These are phyloP conservation scores for Phrynocephalus vlangalii DNA, from an alignment of 2,797 vertebrate species.

Conservation along the genomic window DNA sequence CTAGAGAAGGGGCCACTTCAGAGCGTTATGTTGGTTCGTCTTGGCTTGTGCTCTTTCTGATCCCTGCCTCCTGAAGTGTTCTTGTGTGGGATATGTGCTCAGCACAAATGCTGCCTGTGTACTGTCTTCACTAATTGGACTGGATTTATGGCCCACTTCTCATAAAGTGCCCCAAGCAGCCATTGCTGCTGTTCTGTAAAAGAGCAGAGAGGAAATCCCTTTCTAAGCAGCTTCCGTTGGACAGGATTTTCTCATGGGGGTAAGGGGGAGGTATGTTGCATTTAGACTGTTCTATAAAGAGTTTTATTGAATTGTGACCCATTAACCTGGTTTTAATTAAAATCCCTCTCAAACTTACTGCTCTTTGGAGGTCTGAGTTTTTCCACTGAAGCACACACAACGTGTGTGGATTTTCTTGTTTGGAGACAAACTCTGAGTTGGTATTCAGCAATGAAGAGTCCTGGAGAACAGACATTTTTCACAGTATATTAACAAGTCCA, in stretches of 20 bases:
- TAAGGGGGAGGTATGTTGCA: conserved; percentile 35
- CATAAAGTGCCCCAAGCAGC: conserved; percentile 60
- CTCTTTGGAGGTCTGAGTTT: conserved; percentile 39
- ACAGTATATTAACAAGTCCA: not conserved
- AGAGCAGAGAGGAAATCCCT: conserved; percentile 60
- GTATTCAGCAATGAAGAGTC: not conserved
- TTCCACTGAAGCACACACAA: conserved; percentile 38
- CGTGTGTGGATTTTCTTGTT: not conserved
- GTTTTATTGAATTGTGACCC: conserved; percentile 62
- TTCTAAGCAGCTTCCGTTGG: conserved; percentile 63
- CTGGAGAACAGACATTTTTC: not conserved
- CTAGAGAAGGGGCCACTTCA: conserved; percentile 7
- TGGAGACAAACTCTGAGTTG: conserved; percentile 14
- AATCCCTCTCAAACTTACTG: conserved; percentile 50
- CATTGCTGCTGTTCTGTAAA: conserved; percentile 61
- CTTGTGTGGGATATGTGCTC: conserved; percentile 38
- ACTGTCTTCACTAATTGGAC: conserved; percentile 65
- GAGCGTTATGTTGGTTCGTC: conserved; percentile 45
- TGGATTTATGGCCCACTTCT: conserved; percentile 63
- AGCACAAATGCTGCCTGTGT: conserved; percentile 42
- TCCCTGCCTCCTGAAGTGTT: conserved; percentile 53
- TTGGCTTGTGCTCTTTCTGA: conserved; percentile 46
- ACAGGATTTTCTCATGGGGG: conserved; percentile 59
- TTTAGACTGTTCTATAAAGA: conserved; percentile 65
- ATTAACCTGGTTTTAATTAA: conserved; percentile 62